Base-by-base conservation (phyloP, 2,888 invertebrate genomes). In the Xestia c-nigrum region DNA sequence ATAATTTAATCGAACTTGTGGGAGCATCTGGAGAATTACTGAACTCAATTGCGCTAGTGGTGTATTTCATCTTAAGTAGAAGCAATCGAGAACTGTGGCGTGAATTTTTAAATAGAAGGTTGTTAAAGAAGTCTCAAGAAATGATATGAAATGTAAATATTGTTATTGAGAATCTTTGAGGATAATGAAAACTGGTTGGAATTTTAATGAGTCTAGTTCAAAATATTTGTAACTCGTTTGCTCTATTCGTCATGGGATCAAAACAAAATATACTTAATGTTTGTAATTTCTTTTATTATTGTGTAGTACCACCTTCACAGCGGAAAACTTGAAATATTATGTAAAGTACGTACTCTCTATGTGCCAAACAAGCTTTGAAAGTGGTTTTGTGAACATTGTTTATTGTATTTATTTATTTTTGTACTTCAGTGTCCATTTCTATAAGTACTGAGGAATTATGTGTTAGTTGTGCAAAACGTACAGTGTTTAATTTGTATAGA, bases 201-300 rank as follows among this genome's bases (percentile, higher is more conserved):
- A 75, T 63, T 43, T 43, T 19, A 31, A 52, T 76, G 46, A 52
- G 24, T 31, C 43, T 12, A 61, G 40, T 63, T 74, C 59, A 72
- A 43, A 61, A 73, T 61, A 59, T 21, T 47, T 74, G 59, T 50
- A 31, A 50, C 74, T n/a, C 14, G 74, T 63, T 74, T 61, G 7
- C 46, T n/a, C 0, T 31, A 16, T 24, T 63, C 24, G 16, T 19
- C 9, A 19, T 63, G n/a, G 12, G 12, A 63, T 61, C 1, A 12
- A n/a, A 14, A n/a, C 3, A 2, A 12, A 40, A 12, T n/a, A 12
- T 21, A 10, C 5, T 63, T 12, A 4, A 10, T 5, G 21, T 21
- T 63, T 10, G 6, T 9, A 38, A 3, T 21, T n/a, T n/a, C 40
- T 63, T 40, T n/a, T 12, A 12, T 31, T 16, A 31, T 63, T 2